A percentile compares a stretch with the other conserved stretches of the same genome.
These are phyloP conservation scores for Heliangelus exortis DNA, from an alignment of 2,797 vertebrate genomes.

Conservation along the genomic window DNA sequence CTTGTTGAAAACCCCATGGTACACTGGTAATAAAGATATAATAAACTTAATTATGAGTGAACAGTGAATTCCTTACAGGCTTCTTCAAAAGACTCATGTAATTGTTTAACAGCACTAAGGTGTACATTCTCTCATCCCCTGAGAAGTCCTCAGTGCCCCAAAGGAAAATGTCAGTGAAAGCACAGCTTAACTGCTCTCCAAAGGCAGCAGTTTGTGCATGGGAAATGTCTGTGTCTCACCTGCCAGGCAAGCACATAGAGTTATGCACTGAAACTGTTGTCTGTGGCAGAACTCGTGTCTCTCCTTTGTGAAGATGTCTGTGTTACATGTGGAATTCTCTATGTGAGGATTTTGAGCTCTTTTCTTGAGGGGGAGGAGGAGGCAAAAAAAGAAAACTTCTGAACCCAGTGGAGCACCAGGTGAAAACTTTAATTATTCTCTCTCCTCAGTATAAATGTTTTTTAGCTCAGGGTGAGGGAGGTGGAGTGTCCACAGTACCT, in stretches of 20 bases:
- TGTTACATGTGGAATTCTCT: neutral
- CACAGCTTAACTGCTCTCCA: neutral
- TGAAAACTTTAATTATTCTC: neutral
- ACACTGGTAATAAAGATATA: neutral
- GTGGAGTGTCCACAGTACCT: neutral
- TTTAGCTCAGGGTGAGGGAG: fast-evolving
- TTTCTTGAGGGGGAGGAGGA: neutral
- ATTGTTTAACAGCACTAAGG: neutral
- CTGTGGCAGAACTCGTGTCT: neutral
- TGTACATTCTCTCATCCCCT: neutral
- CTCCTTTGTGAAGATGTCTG: neutral
- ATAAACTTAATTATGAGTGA: neutral
- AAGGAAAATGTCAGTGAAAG: neutral
- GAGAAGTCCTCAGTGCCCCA: neutral
- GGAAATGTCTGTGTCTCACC: neutral
- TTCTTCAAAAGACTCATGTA: neutral
- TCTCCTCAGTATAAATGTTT: neutral
- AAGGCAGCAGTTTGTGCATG: neutral
- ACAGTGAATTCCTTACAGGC: neutral
- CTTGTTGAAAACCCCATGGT: neutral
- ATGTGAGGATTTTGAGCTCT: neutral
- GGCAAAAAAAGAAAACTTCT: neutral
- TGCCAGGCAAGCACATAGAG: neutral
- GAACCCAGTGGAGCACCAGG: neutral
- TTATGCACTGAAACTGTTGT: neutral